Conservation (phyloP, 2,888 invertebrate species). For the Platycheirus albimanus region DNA sequence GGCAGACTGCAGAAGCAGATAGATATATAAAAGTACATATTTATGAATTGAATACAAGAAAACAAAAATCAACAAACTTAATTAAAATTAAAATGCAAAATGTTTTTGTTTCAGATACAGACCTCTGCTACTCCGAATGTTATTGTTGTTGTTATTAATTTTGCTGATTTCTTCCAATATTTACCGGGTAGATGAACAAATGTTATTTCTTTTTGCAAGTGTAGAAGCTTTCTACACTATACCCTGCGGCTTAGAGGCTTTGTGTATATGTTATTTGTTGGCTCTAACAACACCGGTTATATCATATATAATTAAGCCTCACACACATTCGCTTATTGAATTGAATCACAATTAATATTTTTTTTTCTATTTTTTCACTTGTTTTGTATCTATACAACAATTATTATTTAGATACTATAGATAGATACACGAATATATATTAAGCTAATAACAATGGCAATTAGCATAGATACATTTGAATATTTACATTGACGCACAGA, state of each 20-base stretch:
- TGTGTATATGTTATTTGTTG: conserved; percentile 11
- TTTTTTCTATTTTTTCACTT: background rate
- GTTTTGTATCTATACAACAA: conserved; percentile 16
- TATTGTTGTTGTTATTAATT: conserved; percentile 72
- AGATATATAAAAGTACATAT: background rate
- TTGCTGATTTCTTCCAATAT: conserved; percentile 71
- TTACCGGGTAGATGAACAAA: conserved; percentile 55
- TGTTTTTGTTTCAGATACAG: conserved; percentile 40
- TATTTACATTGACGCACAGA: conserved; percentile 32
- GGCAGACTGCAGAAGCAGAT: no score
- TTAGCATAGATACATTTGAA: conserved; percentile 48
- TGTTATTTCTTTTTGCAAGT: background rate
- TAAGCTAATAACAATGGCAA: conserved; percentile 36
- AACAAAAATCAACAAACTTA: conserved; percentile 67
- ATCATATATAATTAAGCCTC: conserved; percentile 19
- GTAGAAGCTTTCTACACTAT: conserved; percentile 2
- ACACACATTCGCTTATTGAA: conserved; percentile 22
- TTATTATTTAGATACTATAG: conserved; percentile 23
- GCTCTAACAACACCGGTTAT: conserved; percentile 20
- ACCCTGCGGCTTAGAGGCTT: conserved; percentile 3
- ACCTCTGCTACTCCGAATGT: conserved; percentile 70
- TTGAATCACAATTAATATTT: conserved; percentile 25
- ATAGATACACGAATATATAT: background rate
- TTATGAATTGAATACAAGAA: background rate
- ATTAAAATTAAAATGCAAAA: conserved; percentile 72